These are phyloP conservation scores for Sisyra terminalis DNA, from an alignment of 2,888 invertebrate genomes.

Conservation along the genomic window DNA sequence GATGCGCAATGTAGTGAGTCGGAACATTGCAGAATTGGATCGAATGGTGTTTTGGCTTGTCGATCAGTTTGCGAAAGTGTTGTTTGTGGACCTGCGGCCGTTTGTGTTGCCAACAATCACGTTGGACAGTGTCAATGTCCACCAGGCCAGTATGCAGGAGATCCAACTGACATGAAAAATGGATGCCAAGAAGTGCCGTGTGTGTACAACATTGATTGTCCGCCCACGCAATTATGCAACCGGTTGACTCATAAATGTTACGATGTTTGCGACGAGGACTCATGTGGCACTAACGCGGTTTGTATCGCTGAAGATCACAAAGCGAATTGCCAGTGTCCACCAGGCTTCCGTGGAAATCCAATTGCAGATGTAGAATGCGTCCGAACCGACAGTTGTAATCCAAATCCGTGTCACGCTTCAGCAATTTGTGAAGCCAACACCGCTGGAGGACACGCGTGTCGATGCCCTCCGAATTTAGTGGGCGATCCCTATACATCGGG, in stretches of 20 bases:
- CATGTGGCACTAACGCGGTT: constrained; percentile 75
- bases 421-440: constrained; percentile 54
- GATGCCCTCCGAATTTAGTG: constrained; percentile 56
- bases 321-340: constrained; percentile 70
- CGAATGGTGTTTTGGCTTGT: constrained; percentile 45
- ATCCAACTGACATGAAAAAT: constrained; percentile 57
- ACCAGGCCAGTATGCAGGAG: constrained; percentile 69
- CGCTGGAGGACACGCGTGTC: constrained; percentile 55
- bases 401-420: constrained; percentile 65
- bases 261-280: constrained; percentile 63
- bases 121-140: constrained; percentile 82
- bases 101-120: constrained; percentile 81
- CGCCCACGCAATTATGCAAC: constrained; percentile 63
- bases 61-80: constrained; percentile 60
- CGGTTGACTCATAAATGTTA: constrained; percentile 67
- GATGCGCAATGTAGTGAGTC: constrained; percentile 73
- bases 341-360: constrained; percentile 66
- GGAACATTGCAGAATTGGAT: constrained; percentile 51
- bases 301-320: constrained; percentile 76
- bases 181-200: constrained; percentile 72
- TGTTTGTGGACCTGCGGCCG: constrained; percentile 69
- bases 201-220: constrained; percentile 74
- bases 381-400: constrained; percentile 50
- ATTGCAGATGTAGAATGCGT: constrained; percentile 70
- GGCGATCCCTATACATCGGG: constrained; percentile 62